Evolutionary conservation across 2,113 vertebrate genomes (phyloP).

Genomic region (Diadophis punctatus): DNA sequence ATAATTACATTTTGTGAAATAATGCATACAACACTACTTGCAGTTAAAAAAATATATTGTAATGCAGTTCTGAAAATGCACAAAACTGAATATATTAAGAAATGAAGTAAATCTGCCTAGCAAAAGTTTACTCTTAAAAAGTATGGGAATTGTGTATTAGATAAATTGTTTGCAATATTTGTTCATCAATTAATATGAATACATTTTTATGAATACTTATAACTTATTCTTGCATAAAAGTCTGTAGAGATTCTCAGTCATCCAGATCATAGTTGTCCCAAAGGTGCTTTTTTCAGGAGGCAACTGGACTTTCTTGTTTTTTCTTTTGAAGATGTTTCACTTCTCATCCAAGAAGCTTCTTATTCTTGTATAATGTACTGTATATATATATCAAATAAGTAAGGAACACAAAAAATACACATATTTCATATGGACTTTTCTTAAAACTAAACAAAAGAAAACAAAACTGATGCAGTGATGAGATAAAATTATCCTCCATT

Average conservation of each 20-base stretch:
- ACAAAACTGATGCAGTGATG: neutral
- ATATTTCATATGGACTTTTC: neutral
- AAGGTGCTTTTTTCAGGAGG: no score
- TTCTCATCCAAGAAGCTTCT: no score
- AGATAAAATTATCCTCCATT: neutral
- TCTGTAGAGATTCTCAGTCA: neutral
- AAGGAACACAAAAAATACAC: neutral
- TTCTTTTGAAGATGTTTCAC: no score
- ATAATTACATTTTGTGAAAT: neutral
- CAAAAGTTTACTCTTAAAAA: neutral
- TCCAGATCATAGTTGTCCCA: no score
- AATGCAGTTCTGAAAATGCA: neutral
- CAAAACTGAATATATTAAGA: neutral
- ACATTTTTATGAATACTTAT: neutral
- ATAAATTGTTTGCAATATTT: neutral
- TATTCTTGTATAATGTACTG: no score
- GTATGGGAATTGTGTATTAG: neutral
- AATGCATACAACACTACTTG: neutral
- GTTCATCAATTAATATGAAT: neutral
- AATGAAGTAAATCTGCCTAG: neutral
- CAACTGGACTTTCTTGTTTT: no score
- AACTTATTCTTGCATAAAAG: neutral
- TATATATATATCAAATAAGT: neutral
- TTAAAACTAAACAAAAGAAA: neutral
- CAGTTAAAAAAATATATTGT: neutral